Evolutionary conservation across 2,888 invertebrate species (phyloP), one percentile per base, ranked within the genome.

Genomic region (Panorpa germanica): DNA sequence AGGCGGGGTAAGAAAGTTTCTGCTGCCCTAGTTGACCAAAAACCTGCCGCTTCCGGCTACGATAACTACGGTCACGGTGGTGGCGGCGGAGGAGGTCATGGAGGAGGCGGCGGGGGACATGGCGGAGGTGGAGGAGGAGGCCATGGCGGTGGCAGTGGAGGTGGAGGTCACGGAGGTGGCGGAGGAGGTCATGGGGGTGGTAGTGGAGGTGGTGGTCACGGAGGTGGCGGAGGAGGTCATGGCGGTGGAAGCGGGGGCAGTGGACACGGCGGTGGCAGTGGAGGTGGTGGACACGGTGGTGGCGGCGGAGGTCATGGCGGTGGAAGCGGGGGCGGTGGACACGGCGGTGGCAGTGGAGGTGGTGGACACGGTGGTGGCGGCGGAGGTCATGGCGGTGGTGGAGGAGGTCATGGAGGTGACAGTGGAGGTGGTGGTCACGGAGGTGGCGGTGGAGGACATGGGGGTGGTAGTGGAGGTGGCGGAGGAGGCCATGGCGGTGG

Each of bases 101-200:
- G 21, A 23, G 17, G 11, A 6, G 28, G 20, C 10, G 33, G 33
- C 20, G 28, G 24, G 3, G 13, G 4, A 14, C 18, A 20, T 9
- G 31, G 31, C 10, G 31, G 31, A 5, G 20, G 25, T 4, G 25
- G 25, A 14, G 25, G 25, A 18, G 26, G 31, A 10, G 13, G 21
- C 19, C 25, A 26, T 7, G 25, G 26, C 8, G 26, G 25, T 14
- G 25, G 29, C 11, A 25, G 25, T 3, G 14, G 11, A 20, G 29
- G 20, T n/a, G 26, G 31, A 9, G 25, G 20, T 8, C 22, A 23
- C n/a, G 21, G 32, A 14, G 33, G 29, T 14, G 31, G 27, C 8
- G 20, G 21, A 4, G 17, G 15, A 13, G 29, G 33, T 3, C 25
- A 25, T 6, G 25, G 33, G 3, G n/a, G 8, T 11, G 28, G 29